Evolutionary conservation across 2,888 invertebrate species (phyloP).

Genomic region (Erebia aethiops): DNA sequence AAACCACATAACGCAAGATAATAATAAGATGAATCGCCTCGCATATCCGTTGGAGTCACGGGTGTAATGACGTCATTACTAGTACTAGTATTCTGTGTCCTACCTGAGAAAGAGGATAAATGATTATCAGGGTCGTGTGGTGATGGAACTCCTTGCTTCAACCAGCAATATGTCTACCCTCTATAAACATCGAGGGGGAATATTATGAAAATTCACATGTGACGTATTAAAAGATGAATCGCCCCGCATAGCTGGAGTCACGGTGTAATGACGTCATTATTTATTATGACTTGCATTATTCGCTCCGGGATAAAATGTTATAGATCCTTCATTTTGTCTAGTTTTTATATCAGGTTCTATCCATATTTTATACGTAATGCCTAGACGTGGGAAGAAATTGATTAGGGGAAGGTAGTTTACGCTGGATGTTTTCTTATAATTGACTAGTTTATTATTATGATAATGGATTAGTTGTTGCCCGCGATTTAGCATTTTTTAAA

Average conservation of each 20-base stretch:
- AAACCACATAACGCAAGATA: constrained; percentile 40
- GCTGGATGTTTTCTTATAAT: not conserved
- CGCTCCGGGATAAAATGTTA: constrained; percentile 39
- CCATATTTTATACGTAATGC: constrained; percentile 4
- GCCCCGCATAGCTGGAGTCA: constrained; percentile 39
- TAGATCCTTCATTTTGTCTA: constrained; percentile 36
- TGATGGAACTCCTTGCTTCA: constrained; percentile 20
- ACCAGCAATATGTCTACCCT: constrained; percentile 24
- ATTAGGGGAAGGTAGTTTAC: not conserved
- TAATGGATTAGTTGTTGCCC: no score
- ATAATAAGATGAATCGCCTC: constrained; percentile 44
- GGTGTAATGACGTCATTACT: constrained; percentile 45
- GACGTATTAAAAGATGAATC: constrained; percentile 44
- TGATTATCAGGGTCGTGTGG: not conserved
- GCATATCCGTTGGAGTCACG: constrained; percentile 36
- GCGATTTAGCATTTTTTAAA: no score
- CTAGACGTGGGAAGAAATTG: not conserved
- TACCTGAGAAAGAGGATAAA: not conserved
- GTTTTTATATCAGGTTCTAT: constrained; percentile 23
- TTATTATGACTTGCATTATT: constrained; percentile 48
- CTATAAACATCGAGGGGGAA: constrained; percentile 28
- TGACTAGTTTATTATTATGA: no score
- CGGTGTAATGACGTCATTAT: constrained; percentile 46
- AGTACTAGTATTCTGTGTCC: constrained; percentile 43
- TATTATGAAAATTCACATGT: constrained; percentile 39